Conservation (phyloP, 2,113 vertebrate species). For the Larimichthys polyactis region DNA sequence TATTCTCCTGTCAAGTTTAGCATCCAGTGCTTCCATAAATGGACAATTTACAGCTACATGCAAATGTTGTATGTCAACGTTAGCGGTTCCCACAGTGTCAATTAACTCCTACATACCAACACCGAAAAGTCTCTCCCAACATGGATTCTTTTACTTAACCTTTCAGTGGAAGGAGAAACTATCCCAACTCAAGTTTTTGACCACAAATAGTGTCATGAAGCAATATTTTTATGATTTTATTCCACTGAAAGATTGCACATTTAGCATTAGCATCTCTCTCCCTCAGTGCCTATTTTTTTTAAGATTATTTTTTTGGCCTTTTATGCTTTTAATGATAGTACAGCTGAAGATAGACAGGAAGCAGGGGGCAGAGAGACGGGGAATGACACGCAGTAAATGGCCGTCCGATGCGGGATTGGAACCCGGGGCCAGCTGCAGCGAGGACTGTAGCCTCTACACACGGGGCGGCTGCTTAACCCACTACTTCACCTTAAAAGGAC, state of each 20-base stretch:
- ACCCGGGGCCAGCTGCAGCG: no score
- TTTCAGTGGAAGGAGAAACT: background rate
- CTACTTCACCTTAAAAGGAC: background rate
- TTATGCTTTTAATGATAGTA: no score
- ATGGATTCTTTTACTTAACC: background rate
- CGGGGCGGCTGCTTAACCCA: no score
- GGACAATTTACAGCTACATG: conserved; percentile 3
- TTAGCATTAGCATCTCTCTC: background rate
- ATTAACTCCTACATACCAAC: background rate
- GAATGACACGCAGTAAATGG: no score
- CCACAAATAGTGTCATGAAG: background rate
- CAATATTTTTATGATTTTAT: background rate
- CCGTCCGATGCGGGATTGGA: no score
- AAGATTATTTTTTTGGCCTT: no score
- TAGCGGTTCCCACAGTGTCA: background rate
- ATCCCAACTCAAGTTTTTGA: background rate
- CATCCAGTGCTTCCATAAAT: background rate
- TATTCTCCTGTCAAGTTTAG: conserved; percentile 11
- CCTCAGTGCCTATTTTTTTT: no score
- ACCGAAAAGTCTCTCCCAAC: background rate
- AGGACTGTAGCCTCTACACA: no score
- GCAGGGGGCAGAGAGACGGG: no score
- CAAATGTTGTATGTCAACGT: conserved; percentile 6
- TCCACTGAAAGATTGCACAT: background rate
- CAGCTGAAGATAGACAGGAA: no score